These are phyloP conservation scores for Saccopteryx bilineata DNA, from an alignment of 2,113 vertebrate species.

Conservation along the genomic window DNA sequence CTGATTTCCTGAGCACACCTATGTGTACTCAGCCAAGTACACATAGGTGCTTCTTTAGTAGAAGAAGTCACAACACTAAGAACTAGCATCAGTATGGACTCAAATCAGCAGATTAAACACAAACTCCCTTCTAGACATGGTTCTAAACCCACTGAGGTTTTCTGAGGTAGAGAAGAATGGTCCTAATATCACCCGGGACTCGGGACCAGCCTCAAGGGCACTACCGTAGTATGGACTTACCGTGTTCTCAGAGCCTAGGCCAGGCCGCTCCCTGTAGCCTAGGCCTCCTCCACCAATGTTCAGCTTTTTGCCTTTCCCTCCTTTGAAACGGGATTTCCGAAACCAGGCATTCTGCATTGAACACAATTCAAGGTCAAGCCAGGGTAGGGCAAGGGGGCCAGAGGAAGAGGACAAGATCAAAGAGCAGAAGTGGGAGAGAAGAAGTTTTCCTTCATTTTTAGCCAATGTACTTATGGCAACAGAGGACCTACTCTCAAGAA, in stretches of 20 bases:
- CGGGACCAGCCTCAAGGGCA: not conserved
- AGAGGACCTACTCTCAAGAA: not conserved
- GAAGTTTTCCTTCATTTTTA: constrained; percentile 40
- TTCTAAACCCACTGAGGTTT: not conserved
- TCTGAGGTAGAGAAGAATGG: not conserved
- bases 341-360: constrained; percentile 96
- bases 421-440: not conserved
- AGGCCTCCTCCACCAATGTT: constrained; percentile 98
- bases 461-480: not conserved
- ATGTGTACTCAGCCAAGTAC: not conserved
- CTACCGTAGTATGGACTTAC: constrained; percentile 87
- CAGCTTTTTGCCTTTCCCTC: constrained; percentile 96
- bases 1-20: constrained; percentile 36
- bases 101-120: not conserved
- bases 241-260: constrained; percentile 95
- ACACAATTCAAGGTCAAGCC: constrained; percentile 65
- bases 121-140: not conserved
- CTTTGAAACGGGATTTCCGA: constrained; percentile 98
- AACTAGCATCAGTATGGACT: not conserved
- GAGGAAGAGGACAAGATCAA: not conserved
- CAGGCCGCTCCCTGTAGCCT: constrained; percentile 97
- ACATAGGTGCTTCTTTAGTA: not conserved
- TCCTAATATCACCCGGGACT: not conserved
- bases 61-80: not conserved
- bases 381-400: not conserved